Percentiles rank a stretch among this genome's conserved stretches.
phyloP scores from a whole-genome alignment of 1,140 invertebrate genomes.

The Calliphora vicina region DNA sequence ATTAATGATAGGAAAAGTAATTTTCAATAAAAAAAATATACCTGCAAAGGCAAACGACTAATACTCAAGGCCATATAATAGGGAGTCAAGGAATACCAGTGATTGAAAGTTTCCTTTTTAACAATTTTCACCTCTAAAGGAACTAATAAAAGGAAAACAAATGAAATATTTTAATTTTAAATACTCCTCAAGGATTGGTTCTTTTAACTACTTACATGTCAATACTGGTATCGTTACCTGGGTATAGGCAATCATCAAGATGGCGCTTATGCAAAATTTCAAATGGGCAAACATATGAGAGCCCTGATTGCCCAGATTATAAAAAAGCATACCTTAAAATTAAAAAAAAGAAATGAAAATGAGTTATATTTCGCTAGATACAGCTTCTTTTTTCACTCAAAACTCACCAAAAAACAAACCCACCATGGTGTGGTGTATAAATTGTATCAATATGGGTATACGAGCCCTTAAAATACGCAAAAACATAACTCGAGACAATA shows the following conservation, averaged over 20 bases:
- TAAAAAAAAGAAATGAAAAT: conserved; percentile 20
- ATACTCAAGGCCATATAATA: conserved; percentile 82
- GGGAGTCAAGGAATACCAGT: conserved; percentile 81
- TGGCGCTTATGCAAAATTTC: conserved; percentile 71
- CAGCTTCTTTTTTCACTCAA: neutral
- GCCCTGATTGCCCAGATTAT: conserved; percentile 69
- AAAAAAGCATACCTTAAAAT: conserved; percentile 65
- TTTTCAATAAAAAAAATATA: conserved; percentile 48
- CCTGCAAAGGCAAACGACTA: conserved; percentile 70
- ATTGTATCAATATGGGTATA: conserved; percentile 68
- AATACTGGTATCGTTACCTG: conserved; percentile 73
- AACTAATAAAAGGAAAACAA: conserved; percentile 67
- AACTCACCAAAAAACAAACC: conserved; percentile 65
- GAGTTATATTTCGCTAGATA: neutral
- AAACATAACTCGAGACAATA: conserved; percentile 56
- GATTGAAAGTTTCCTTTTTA: conserved; percentile 82
- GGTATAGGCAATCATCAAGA: conserved; percentile 72
- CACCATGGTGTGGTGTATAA: conserved; percentile 69
- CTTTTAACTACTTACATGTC: conserved; percentile 64
- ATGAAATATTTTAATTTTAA: neutral
- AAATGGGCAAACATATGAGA: conserved; percentile 72
- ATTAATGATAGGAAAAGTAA: neutral
- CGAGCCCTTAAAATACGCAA: conserved; percentile 56
- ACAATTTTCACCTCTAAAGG: conserved; percentile 81
- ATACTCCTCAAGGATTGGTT: neutral